Base-by-base conservation (phyloP, 2,888 invertebrate genomes). In the Phasia obesa region DNA sequence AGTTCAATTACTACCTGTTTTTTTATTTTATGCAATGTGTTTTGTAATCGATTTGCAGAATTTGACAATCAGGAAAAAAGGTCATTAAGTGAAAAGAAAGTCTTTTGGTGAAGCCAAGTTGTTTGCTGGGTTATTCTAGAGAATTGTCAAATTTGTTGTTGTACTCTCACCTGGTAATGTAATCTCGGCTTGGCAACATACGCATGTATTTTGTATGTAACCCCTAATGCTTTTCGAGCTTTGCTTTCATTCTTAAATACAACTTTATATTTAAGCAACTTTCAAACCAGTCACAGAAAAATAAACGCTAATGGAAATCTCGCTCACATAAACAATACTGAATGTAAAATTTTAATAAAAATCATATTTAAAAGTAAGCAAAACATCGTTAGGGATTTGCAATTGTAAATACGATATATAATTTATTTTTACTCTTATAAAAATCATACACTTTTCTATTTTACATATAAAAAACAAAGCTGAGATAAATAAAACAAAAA, bases 361-460 rank as follows among this genome's bases (percentile, higher is more conserved):
- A 44, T 25, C 17, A 60, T 38, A n/a, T 42, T 47, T 47, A 57
- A 64, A 70, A 44, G 69, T 74, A 78, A 71, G 64, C 67, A 74
- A 65, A 47, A 70, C 51, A 57, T 47, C 64, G 78, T 83, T 82
- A 67, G 75, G 82, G 82, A 83, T 79, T 83, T 83, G 75, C 82
- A 79, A 60, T 44, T 83, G 75, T 79, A 83, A 60, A 78, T 78
- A 79, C 15, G n/a, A 71, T 49, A 78, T 51, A 60, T 42, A 13
- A 44, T 35, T 67, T 67, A 35, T 19, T 7, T 62, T 19, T 21
- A 38, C 25, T 57, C 23, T 55, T 19, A 47, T 19, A 65, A 44
- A 73, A 49, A 62, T 44, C 70, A 70, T 53, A 70, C 35, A 42
- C 17, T 25, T 67, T 71, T 38, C 59, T 51, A 31, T 55, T 60